A percentile compares a stretch with the other conserved stretches of the same genome.
Evolutionary conservation across 2,113 vertebrate species (phyloP).

Genomic region (Scophthalmus maximus): DNA sequence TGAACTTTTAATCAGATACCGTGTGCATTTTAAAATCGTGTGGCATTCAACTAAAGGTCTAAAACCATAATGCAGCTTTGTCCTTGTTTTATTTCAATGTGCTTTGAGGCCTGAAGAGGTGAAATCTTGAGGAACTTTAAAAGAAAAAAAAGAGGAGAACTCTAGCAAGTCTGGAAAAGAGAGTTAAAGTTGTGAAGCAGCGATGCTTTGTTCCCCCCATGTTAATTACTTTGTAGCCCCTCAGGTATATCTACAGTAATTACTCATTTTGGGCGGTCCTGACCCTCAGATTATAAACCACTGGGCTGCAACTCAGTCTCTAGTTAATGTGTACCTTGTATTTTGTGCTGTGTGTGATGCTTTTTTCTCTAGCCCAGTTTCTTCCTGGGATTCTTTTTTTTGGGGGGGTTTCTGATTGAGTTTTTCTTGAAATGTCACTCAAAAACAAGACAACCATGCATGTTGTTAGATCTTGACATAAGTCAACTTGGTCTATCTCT

Average conservation of each 20-base stretch:
- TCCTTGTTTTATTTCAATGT: background rate
- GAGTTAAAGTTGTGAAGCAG: background rate
- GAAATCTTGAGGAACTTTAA: background rate
- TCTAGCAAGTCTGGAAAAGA: no score
- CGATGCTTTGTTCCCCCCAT: background rate
- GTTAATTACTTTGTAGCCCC: background rate
- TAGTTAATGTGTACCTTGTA: background rate
- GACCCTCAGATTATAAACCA: background rate
- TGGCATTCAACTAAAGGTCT: background rate
- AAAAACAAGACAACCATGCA: slow-evolving; percentile 23
- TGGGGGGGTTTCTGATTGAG: background rate
- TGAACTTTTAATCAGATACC: background rate
- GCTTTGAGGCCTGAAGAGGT: background rate
- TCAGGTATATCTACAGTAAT: background rate
- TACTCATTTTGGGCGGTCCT: background rate
- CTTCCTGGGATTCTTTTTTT: no score
- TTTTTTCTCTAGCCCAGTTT: background rate
- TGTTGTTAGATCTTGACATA: slow-evolving; percentile 34
- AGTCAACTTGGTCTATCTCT: slow-evolving; percentile 43
- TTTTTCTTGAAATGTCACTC: background rate
- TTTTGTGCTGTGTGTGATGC: background rate
- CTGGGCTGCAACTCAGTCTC: background rate
- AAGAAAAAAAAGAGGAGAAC: background rate
- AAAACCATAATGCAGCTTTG: no score
- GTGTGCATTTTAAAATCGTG: background rate